Evolutionary conservation across 2,113 vertebrate species (phyloP).

Genomic region (Erythrocercus mccallii): DNA sequence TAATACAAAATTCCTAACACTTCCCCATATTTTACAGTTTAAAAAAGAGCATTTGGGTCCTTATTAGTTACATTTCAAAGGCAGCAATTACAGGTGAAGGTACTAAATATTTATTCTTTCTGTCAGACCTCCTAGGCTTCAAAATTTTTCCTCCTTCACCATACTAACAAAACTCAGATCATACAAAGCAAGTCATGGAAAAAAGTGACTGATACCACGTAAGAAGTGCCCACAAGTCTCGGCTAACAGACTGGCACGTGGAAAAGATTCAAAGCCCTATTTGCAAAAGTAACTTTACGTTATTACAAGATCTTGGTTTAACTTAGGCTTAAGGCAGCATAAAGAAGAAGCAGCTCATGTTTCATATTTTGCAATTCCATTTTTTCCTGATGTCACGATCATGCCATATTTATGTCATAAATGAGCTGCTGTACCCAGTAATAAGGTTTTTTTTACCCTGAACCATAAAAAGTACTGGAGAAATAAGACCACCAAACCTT

Average conservation of each 20-base stretch:
- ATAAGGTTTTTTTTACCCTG: neutral
- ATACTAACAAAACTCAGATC: neutral
- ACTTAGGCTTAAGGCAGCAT: neutral
- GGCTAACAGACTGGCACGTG: rapidly evolving
- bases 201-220: neutral
- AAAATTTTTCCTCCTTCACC: neutral
- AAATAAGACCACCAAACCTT: neutral
- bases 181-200: neutral
- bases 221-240: neutral
- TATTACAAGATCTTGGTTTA: neutral
- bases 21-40: neutral
- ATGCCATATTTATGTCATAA: neutral
- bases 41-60: neutral
- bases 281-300: neutral
- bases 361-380: neutral
- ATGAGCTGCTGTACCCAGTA: neutral
- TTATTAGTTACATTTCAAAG: neutral
- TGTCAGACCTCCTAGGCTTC: neutral
- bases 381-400: neutral
- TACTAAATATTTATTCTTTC: neutral
- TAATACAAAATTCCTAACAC: neutral
- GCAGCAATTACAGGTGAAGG: neutral
- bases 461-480: neutral
- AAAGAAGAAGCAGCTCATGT: neutral
- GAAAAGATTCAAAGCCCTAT: neutral